A percentile compares a stretch with the other conserved stretches of the same genome.
Conservation (phyloP, 1,140 invertebrate species). For the Drosophila albomicans region DNA sequence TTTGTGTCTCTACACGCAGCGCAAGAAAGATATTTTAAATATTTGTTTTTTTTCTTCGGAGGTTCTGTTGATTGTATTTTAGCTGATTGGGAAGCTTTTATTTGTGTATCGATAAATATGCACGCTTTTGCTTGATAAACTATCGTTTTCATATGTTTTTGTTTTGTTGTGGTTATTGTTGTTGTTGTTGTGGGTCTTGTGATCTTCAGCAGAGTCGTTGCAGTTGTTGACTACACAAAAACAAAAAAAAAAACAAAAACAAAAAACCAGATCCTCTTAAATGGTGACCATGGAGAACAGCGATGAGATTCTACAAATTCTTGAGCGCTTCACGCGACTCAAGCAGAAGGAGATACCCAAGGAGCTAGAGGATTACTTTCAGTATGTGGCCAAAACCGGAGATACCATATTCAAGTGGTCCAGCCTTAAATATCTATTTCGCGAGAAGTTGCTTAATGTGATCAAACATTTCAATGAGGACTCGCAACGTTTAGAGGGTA, state of each 20-base stretch:
- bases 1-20: slow-evolving; percentile 69
- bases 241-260: no score
- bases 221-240: not conserved
- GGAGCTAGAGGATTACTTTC: slow-evolving; percentile 95
- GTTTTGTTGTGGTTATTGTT: no score
- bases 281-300: slow-evolving; percentile 91
- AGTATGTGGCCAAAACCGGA: slow-evolving; percentile 96
- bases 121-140: no score
- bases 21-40: slow-evolving; percentile 57
- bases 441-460: slow-evolving; percentile 93
- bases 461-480: slow-evolving; percentile 94
- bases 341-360: slow-evolving; percentile 92
- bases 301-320: slow-evolving; percentile 92
- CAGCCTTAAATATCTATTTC: slow-evolving; percentile 93
- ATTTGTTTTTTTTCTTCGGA: not conserved
- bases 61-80: not conserved
- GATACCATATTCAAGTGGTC: slow-evolving; percentile 97
- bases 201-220: no score
- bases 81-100: not conserved
- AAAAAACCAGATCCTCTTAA: slow-evolving; percentile 14
- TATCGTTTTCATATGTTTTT: no score
- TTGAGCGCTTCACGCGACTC: slow-evolving; percentile 94
- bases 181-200: no score
- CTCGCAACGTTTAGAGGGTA: slow-evolving; percentile 88
- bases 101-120: no score